These are phyloP conservation scores for Typhlichthys subterraneus DNA, from an alignment of 2,797 vertebrate genomes.

Conservation along the genomic window DNA sequence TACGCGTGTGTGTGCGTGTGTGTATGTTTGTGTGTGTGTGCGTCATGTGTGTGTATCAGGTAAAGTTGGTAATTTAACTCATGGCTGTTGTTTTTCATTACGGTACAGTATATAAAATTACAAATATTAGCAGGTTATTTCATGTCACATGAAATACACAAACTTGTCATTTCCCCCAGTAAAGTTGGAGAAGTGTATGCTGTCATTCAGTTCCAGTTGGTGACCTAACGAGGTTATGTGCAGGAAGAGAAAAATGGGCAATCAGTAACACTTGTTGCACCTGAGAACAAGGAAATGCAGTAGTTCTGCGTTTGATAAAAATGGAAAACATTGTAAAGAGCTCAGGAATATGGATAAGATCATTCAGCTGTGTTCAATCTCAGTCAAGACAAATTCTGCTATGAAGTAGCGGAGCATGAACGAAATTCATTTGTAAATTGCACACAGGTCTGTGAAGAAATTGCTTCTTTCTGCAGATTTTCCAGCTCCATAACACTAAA, in stretches of 20 bases:
- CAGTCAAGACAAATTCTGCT: constrained; percentile 78
- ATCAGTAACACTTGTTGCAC: constrained; percentile 80
- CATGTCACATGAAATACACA: no score
- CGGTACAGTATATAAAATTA: no score
- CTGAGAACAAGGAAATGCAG: constrained; percentile 77
- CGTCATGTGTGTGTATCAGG: neutral
- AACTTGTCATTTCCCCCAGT: constrained; percentile 44
- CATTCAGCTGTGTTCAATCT: constrained; percentile 79
- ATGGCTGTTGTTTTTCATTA: no score
- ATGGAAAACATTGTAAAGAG: constrained; percentile 72
- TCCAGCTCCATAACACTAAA: constrained; percentile 12
- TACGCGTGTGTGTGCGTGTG: constrained; percentile 1
- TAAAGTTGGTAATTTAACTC: neutral
- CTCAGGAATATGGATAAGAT: constrained; percentile 78
- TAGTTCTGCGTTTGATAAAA: constrained; percentile 65
- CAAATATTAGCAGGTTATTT: no score
- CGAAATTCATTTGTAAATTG: constrained; percentile 80
- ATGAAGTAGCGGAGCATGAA: constrained; percentile 65
- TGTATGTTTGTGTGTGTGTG: neutral
- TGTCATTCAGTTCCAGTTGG: constrained; percentile 69
- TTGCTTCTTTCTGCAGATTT: constrained; percentile 50
- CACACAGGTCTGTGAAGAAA: constrained; percentile 61
- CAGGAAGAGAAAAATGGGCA: constrained; percentile 56
- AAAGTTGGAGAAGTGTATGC: constrained; percentile 50
- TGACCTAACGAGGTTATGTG: constrained; percentile 71